Percentiles rank a stretch among this genome's conserved stretches.
Evolutionary conservation across 2,888 invertebrate species (phyloP).

Genomic region (Hylaea fasciaria): DNA sequence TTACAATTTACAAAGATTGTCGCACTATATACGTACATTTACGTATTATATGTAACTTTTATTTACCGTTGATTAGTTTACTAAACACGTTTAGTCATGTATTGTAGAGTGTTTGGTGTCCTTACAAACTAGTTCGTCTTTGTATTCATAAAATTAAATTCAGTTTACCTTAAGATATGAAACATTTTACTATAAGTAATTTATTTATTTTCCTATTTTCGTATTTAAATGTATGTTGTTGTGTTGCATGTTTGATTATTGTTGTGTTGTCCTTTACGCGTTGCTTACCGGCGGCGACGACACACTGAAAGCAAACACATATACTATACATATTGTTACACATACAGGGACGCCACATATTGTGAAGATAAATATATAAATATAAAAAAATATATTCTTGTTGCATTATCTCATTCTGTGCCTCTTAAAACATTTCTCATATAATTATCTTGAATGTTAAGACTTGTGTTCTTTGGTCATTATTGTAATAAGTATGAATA

Average conservation of each 20-base stretch:
- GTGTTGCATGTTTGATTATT: neutral
- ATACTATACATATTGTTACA: too few relatives aligned
- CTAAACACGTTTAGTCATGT: neutral
- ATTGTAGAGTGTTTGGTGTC: slow-evolving; percentile 1
- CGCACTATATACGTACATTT: too few relatives aligned
- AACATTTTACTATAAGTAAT: neutral
- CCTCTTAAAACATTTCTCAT: too few relatives aligned
- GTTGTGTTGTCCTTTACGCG: slow-evolving; percentile 1
- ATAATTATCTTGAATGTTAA: too few relatives aligned
- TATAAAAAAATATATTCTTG: too few relatives aligned
- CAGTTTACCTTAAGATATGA: slow-evolving; percentile 10
- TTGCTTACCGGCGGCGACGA: slow-evolving; percentile 1
- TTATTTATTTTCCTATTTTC: neutral
- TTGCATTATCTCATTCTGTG: too few relatives aligned
- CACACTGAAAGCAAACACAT: slow-evolving; percentile 3
- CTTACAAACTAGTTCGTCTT: slow-evolving; percentile 37
- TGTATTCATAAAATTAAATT: slow-evolving; percentile 21
- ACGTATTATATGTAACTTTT: too few relatives aligned
- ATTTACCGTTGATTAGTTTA: neutral
- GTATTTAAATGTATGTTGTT: neutral
- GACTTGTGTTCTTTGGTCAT: too few relatives aligned
- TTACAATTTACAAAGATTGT: too few relatives aligned
- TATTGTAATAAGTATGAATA: too few relatives aligned
- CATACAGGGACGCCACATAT: too few relatives aligned
- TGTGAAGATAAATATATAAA: too few relatives aligned